phyloP scores from a whole-genome alignment of 23 tunicate species.

The Trididemnum miniatum region DNA sequence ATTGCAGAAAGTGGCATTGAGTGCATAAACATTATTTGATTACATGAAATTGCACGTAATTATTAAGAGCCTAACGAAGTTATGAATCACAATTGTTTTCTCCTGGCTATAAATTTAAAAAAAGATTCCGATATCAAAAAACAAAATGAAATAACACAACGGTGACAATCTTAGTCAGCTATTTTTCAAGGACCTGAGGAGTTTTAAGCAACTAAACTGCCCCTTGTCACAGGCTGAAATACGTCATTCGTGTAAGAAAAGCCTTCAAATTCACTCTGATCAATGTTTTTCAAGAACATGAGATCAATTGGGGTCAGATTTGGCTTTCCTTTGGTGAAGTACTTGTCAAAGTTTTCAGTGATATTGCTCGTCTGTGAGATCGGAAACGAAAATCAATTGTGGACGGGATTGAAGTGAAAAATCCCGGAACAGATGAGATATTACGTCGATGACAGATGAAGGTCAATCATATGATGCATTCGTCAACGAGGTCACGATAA shows the following conservation, averaged over 20 bases:
- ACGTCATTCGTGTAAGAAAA: constrained; percentile 71
- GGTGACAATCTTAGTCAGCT: too few relatives aligned
- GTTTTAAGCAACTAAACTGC: constrained; percentile 26
- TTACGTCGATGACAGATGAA: background rate
- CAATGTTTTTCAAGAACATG: constrained; percentile 68
- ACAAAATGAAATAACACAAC: too few relatives aligned
- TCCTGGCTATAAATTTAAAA: too few relatives aligned
- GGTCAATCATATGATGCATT: background rate
- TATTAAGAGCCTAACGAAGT: too few relatives aligned
- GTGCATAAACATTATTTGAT: too few relatives aligned
- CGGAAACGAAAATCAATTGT: background rate
- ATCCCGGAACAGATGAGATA: background rate
- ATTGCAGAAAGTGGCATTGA: too few relatives aligned
- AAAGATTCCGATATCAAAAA: too few relatives aligned
- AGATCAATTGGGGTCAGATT: constrained; percentile 86
- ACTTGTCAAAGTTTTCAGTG: constrained; percentile 97
- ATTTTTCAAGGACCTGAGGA: too few relatives aligned
- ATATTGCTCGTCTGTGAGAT: constrained; percentile 64
- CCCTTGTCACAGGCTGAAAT: constrained; percentile 44
- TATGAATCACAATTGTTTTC: too few relatives aligned
- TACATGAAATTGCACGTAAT: too few relatives aligned
- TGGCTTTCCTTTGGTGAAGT: constrained; percentile 79
- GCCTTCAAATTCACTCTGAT: constrained; percentile 89
- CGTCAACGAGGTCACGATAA: too few relatives aligned
- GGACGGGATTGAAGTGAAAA: background rate